These are phyloP conservation scores for Griposia aprilina DNA, from an alignment of 2,888 invertebrate genomes.

Conservation along the genomic window DNA sequence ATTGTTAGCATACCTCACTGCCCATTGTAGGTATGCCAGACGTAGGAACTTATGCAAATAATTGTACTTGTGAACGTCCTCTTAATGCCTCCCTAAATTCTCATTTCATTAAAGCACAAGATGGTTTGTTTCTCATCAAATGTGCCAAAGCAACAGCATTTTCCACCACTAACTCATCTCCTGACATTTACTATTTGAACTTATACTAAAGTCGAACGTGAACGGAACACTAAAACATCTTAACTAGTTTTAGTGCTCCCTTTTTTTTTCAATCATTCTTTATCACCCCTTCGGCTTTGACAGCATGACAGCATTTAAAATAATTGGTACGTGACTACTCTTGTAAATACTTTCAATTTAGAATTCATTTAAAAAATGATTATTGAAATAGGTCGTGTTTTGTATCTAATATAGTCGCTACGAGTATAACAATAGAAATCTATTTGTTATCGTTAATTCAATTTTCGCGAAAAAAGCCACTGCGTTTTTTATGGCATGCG, in stretches of 20 bases:
- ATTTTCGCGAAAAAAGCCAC: background rate
- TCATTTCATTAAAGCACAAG: background rate
- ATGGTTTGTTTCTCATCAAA: background rate
- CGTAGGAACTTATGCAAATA: background rate
- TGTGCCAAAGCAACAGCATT: background rate
- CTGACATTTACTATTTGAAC: slow-evolving; percentile 17
- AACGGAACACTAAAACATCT: background rate
- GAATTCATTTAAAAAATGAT: background rate
- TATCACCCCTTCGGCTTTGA: background rate
- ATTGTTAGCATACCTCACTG: background rate
- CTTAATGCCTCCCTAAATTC: slow-evolving; percentile 2
- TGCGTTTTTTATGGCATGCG: slow-evolving; percentile 9
- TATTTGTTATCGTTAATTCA: background rate
- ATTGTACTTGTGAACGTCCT: background rate
- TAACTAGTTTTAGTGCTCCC: background rate
- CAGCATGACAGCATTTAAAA: background rate
- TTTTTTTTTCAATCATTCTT: background rate
- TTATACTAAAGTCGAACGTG: slow-evolving; percentile 19
- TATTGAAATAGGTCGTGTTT: background rate
- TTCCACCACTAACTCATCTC: background rate
- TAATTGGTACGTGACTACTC: background rate
- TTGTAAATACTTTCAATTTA: background rate
- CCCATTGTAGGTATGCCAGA: background rate
- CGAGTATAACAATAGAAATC: background rate
- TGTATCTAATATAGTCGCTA: background rate